Conservation (phyloP, 2,113 vertebrate genomes). For the Spheniscus mendiculus region DNA sequence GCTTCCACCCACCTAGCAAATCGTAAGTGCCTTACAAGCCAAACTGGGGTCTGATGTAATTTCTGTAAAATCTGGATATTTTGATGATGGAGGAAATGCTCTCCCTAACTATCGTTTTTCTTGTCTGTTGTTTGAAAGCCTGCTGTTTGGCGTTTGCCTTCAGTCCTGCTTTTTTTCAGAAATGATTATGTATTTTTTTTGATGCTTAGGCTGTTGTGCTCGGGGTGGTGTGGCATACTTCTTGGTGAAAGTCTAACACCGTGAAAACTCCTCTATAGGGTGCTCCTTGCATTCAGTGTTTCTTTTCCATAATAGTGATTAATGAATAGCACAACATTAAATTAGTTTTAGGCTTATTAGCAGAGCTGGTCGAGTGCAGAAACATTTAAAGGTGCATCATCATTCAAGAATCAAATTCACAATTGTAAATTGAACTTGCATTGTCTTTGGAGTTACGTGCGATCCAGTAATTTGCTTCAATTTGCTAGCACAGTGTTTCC, state of each 20-base stretch:
- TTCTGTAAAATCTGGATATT: background rate
- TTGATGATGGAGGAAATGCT: background rate
- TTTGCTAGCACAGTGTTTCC: background rate
- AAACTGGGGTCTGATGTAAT: background rate
- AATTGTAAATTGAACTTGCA: background rate
- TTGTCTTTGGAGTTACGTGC: background rate
- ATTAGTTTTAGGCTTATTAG: constrained; percentile 25
- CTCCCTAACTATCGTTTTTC: background rate
- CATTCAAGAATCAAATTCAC: background rate
- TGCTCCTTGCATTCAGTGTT: background rate
- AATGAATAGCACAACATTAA: background rate
- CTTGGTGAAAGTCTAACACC: background rate
- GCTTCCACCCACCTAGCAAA: fast-evolving
- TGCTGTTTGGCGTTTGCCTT: background rate
- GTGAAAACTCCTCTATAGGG: background rate
- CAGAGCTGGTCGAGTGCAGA: background rate
- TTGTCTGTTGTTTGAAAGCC: background rate
- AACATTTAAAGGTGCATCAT: constrained; percentile 14
- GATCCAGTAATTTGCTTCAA: background rate
- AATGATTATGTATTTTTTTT: background rate
- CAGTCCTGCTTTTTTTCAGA: background rate
- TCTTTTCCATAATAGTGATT: background rate
- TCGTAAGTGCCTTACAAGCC: background rate
- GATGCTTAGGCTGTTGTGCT: background rate
- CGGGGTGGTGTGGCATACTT: background rate